Percentiles rank a stretch among this genome's conserved stretches.
Conservation (phyloP, 2,888 invertebrate genomes). For the Callinectes sapidus region DNA sequence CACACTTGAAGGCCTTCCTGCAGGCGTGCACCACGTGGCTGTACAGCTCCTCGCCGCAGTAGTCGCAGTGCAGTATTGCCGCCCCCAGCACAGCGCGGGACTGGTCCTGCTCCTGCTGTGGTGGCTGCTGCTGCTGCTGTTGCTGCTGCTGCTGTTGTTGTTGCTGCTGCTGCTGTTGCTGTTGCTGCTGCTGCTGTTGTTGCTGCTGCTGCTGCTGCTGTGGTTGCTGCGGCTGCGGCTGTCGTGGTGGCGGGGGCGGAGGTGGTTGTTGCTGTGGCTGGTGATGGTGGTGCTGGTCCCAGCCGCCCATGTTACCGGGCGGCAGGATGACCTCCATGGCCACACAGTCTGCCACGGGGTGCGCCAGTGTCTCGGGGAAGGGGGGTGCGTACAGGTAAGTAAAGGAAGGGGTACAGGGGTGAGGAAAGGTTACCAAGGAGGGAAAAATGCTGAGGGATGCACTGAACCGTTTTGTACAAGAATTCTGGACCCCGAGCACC, state of each 20-base stretch:
- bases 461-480: neutral
- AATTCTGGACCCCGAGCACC: neutral
- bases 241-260: neutral
- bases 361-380: neutral
- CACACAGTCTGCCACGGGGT: neutral
- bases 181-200: neutral
- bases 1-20: constrained; percentile 43
- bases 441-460: neutral
- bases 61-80: neutral
- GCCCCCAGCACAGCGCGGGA: neutral
- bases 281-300: neutral
- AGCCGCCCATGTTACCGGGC: neutral
- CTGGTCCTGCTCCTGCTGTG: neutral
- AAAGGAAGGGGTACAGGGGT: neutral
- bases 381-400: neutral
- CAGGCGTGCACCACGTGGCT: constrained; percentile 16
- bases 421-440: neutral
- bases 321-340: constrained; percentile 16
- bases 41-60: constrained; percentile 15
- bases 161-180: neutral
- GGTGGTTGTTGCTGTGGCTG: neutral
- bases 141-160: neutral
- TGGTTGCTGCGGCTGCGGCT: neutral
- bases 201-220: neutral
- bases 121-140: neutral